Evolutionary conservation across 2,888 invertebrate genomes (phyloP), one percentile per base, ranked within the genome.

Genomic region (Ophioninae sp.): DNA sequence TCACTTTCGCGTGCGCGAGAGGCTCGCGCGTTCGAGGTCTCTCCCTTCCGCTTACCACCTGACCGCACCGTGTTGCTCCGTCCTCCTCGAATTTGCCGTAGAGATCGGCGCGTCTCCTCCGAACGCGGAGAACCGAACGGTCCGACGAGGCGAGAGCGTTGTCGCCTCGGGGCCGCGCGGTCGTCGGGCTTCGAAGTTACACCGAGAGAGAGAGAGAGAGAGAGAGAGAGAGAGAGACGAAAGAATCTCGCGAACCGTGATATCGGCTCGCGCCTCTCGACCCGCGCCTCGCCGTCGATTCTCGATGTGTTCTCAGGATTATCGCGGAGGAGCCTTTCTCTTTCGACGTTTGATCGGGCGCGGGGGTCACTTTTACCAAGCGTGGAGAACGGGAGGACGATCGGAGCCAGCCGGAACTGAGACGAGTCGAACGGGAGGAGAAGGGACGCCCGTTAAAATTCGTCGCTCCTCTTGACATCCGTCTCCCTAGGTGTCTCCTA

Each of bases 1-100:
- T 86, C 87, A 83, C 85, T 86, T 82, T 87, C 87, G 80, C 82
- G 70, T 74, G 70, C 7, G 30, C 62, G 77, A 72, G 78, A 72
- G 44, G 59, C 68, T 57, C 77, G 23, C 69, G 81, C 79, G 72
- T 67, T 67, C 50, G 21, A 30, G 21, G 21, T 30, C 44, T 61
- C 56, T 37, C 20, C 5, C 20, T 10, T 20, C 50, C 39, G 3
- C 30, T 1, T 30, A 30, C 30, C 30, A 30, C 30, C 30, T 3
- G 30, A 30, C 30, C 30, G 30, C 30, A 3, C 30, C 1, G 2
- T 74, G 30, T 77, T 64, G 64, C 59, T 13, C 69, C 50, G 39
- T 39, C 62, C 39, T 21, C 8, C 64, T 64, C 23, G n/a, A 56
- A 21, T 65, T 70, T 56, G 64, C 56, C 39, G 64, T 72, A 67